phyloP scores from a whole-genome alignment of 2,888 invertebrate genomes.

The Arctia plantaginis region DNA sequence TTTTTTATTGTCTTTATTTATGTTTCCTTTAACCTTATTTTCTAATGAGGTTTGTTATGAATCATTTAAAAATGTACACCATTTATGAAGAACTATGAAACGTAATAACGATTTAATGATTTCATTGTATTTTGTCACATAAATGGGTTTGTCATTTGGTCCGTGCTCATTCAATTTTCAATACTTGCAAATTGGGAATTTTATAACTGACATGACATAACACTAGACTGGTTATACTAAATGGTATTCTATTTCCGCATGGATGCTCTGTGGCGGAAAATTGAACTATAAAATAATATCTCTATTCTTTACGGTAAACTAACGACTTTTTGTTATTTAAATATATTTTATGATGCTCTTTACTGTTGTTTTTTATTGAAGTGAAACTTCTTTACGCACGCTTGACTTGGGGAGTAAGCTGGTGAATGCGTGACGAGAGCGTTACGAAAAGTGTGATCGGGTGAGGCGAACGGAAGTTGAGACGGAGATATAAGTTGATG shows the following conservation, averaged over 20 bases:
- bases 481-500: too few species aligned
- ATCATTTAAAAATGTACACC: not conserved
- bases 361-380: not conserved
- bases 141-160: constrained; percentile 24
- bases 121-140: constrained; percentile 19
- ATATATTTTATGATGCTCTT: not conserved
- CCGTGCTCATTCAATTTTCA: constrained; percentile 37
- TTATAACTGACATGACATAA: constrained; percentile 34
- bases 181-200: constrained; percentile 43
- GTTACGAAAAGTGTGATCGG: too few species aligned
- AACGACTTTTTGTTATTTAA: not conserved
- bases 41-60: not conserved
- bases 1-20: not conserved
- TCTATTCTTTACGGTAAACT: constrained; percentile 23
- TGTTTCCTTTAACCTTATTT: not conserved
- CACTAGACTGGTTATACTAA: constrained; percentile 25
- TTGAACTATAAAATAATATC: constrained; percentile 41
- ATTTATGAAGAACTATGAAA: not conserved
- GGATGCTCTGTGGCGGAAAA: constrained; percentile 42
- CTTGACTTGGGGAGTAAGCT: too few species aligned
- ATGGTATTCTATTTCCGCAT: constrained; percentile 43
- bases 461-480: too few species aligned
- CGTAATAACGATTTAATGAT: not conserved
- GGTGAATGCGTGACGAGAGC: too few species aligned
- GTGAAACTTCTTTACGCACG: too few species aligned